Evolutionary conservation across 1,140 invertebrate genomes (phyloP).

Genomic region (Drosophila nikananu): DNA sequence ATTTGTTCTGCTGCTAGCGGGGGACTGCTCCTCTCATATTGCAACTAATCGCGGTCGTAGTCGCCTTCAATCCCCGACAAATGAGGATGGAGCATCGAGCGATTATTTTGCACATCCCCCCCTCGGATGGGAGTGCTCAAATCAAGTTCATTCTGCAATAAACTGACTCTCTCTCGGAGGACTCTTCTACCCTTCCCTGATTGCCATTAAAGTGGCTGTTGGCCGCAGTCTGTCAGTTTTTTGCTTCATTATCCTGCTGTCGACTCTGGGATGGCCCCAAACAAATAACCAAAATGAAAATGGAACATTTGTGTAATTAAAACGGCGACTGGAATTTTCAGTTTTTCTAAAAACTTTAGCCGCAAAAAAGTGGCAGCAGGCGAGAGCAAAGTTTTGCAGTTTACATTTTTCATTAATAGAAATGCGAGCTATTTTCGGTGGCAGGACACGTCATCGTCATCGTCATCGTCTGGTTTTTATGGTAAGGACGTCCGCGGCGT

Average conservation of each 20-base stretch:
- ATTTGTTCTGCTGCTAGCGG: conserved; percentile 37
- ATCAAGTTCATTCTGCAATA: conserved; percentile 27
- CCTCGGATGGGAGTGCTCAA: conserved; percentile 4
- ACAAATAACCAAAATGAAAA: conserved; percentile 36
- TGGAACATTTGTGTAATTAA: conserved; percentile 49
- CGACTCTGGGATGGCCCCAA: conserved; percentile 15
- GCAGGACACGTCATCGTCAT: conserved; percentile 53
- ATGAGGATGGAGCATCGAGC: conserved; percentile 24
- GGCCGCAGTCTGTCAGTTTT: conserved; percentile 34
- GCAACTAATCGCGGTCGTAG: conserved; percentile 42
- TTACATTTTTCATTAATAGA: conserved; percentile 51
- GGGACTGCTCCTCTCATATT: conserved; percentile 11
- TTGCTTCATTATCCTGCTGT: conserved; percentile 39
- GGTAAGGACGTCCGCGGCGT: conserved; percentile 2
- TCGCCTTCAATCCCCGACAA: conserved; percentile 24
- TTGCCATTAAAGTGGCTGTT: conserved; percentile 37
- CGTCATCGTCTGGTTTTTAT: conserved; percentile 54
- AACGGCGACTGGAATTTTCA: conserved; percentile 20
- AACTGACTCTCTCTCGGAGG: conserved; percentile 1
- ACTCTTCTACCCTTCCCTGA: not conserved
- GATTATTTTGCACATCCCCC: conserved; percentile 22
- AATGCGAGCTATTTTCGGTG: conserved; percentile 31
- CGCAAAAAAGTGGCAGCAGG: conserved; percentile 20
- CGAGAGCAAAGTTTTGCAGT: conserved; percentile 39
- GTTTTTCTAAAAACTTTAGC: conserved; percentile 39